Evolutionary conservation across 2,888 invertebrate genomes (phyloP), one percentile per base, ranked within the genome.

Genomic region (Oegoconia quadripuncta): DNA sequence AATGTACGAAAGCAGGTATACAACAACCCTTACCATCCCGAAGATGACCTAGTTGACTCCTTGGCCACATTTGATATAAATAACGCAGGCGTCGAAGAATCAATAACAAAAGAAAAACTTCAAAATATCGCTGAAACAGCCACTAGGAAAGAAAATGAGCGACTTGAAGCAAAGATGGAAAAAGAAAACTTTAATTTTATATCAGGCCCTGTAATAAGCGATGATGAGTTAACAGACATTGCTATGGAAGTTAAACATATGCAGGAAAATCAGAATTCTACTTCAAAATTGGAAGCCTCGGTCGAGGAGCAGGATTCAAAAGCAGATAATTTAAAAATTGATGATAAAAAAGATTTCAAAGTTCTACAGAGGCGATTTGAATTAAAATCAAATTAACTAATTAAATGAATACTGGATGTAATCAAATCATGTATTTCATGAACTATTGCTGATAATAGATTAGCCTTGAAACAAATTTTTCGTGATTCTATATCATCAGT

Each of bases 21-120:
- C 9, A 63, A 54, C 9, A 74, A 74, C 32, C 74, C 74, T 6
- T 75, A 64, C 35, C 74, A 75, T 13, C 74, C 74, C 2, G 74
- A 75, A 58, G 74, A 75, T 38, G 60, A 62, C n/a, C n/a, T n/a
- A n/a, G n/a, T n/a, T n/a, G n/a, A n/a, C n/a, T n/a, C n/a, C n/a
- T n/a, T n/a, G n/a, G n/a, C n/a, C n/a, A 37, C 28, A 29, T 50
- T 40, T 5, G 37, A 50, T 23, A 31, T n/a, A 11, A 11, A 17
- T 30, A 34, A 26, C n/a, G 11, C n/a, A 20, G 35, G 30, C 3
- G 25, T 14, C 15, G 33, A 2, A 25, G 2, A 22, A 5, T 22
- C 6, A 2, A 5, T 9, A 5, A 22, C 2, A 2, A 22, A 22
- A 2, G 9, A 22, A 5, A 22, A 22, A 22, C 22, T 22, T 7